These are phyloP conservation scores for Pseudopodoces humilis DNA, from an alignment of 2,113 vertebrate genomes.

Conservation along the genomic window DNA sequence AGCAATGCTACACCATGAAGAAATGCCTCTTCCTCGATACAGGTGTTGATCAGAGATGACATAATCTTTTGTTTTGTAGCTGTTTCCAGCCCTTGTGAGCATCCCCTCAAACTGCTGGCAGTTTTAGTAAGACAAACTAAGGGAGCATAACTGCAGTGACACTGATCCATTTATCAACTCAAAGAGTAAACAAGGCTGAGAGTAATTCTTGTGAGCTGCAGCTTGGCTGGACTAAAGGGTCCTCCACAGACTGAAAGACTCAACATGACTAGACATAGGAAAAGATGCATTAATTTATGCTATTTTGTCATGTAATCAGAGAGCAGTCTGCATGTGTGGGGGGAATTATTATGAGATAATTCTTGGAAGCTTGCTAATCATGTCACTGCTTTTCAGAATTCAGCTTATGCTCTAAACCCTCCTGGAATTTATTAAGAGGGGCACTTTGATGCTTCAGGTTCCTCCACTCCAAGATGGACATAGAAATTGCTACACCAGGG, in stretches of 20 bases:
- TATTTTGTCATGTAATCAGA: slow-evolving; percentile 30
- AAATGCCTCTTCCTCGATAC: not conserved
- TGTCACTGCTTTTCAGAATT: slow-evolving; percentile 24
- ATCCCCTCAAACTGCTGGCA: not conserved
- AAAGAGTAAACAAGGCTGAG: not conserved
- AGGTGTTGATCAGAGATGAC: not conserved
- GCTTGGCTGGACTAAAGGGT: not conserved
- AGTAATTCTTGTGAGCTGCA: not conserved
- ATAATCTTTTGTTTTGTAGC: not conserved
- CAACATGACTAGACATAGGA: not conserved
- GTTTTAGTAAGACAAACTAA: not conserved
- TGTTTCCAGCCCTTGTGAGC: not conserved
- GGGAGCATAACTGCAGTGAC: not conserved
- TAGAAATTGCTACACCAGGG: not conserved
- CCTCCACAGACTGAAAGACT: not conserved
- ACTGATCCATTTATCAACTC: not conserved
- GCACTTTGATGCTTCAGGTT: slow-evolving; percentile 12
- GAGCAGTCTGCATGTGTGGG: not conserved
- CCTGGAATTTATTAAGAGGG: slow-evolving; percentile 19
- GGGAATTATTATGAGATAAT: slow-evolving; percentile 39
- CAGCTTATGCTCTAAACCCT: not conserved
- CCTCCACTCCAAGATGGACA: not conserved
- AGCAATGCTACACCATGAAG: not conserved
- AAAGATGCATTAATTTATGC: slow-evolving; percentile 27
- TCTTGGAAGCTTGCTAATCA: slow-evolving; percentile 39